Evolutionary conservation across 2,888 invertebrate species (phyloP).

Genomic region (Junonia oenone): DNA sequence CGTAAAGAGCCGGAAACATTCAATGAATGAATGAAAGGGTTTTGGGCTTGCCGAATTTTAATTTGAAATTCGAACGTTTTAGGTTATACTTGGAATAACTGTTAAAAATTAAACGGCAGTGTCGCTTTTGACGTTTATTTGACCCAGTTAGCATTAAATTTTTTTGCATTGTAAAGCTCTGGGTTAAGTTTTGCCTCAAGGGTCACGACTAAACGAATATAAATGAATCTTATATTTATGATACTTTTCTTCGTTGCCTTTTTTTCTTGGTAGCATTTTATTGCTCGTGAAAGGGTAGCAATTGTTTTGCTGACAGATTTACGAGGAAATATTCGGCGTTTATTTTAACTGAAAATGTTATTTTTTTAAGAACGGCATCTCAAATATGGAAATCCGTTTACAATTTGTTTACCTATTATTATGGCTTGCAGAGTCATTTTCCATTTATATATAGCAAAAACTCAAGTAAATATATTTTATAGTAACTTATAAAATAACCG

Average conservation of each 20-base stretch:
- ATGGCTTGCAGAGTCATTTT: too few species aligned
- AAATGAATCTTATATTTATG: conserved; percentile 79
- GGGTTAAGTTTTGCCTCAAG: conserved; percentile 56
- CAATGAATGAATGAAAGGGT: conserved; percentile 60
- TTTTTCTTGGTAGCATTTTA: conserved; percentile 74
- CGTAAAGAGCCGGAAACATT: conserved; percentile 56
- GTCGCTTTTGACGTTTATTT: conserved; percentile 20
- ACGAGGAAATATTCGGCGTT: conserved; percentile 74
- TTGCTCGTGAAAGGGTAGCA: conserved; percentile 78
- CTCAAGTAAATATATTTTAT: conserved; percentile 29
- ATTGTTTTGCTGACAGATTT: conserved; percentile 79
- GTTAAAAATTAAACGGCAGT: conserved; percentile 31
- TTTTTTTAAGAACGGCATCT: conserved; percentile 30
- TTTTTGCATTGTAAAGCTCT: conserved; percentile 17
- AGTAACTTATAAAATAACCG: not conserved
- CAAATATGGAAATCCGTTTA: not conserved
- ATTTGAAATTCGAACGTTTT: conserved; percentile 58
- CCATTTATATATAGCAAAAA: too few species aligned
- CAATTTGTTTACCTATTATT: not conserved
- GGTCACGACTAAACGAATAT: conserved; percentile 70
- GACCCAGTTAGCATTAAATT: conserved; percentile 13
- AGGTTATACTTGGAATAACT: conserved; percentile 26
- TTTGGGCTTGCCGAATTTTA: conserved; percentile 60
- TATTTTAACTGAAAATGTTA: conserved; percentile 68
- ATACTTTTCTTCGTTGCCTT: conserved; percentile 68